phyloP scores from a whole-genome alignment of 2,888 invertebrate genomes.

The Acrobasis consociella region DNA sequence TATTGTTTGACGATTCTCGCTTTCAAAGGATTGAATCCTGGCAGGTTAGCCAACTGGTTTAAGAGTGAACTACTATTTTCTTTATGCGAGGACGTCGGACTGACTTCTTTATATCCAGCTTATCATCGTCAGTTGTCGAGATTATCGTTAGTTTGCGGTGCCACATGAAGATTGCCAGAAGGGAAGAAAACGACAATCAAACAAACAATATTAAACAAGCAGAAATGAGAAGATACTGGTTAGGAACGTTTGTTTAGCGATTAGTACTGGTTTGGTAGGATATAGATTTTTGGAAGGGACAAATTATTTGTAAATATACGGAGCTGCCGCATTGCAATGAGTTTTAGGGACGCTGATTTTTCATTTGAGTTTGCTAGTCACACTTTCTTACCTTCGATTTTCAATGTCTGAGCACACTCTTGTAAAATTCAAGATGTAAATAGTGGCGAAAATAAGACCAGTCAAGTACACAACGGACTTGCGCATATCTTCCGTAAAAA shows the following conservation, averaged over 20 bases:
- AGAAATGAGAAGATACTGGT: slow-evolving; percentile 48
- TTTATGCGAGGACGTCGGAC: slow-evolving; percentile 82
- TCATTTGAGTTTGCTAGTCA: background rate
- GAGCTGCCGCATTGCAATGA: slow-evolving; percentile 12
- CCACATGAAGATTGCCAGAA: slow-evolving; percentile 80
- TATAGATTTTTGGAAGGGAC: slow-evolving; percentile 27
- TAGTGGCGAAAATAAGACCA: no score
- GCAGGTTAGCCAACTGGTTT: slow-evolving; percentile 86
- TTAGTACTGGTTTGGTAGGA: slow-evolving; percentile 27
- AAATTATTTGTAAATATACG: slow-evolving; percentile 17
- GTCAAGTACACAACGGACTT: no score
- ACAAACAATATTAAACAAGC: slow-evolving; percentile 73
- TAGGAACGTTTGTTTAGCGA: slow-evolving; percentile 26
- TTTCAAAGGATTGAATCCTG: slow-evolving; percentile 87
- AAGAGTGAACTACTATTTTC: slow-evolving; percentile 87
- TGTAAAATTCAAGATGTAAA: no score
- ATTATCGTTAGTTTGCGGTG: slow-evolving; percentile 71
- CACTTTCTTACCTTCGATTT: no score
- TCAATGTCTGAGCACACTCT: no score
- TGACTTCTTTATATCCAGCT: slow-evolving; percentile 80
- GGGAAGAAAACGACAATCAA: slow-evolving; percentile 81
- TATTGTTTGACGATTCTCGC: slow-evolving; percentile 87
- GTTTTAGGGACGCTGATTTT: background rate
- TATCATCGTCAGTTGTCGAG: slow-evolving; percentile 69
- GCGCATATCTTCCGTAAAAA: no score